Conservation (phyloP, 2,113 vertebrate genomes). For the Callipepla squamata region DNA sequence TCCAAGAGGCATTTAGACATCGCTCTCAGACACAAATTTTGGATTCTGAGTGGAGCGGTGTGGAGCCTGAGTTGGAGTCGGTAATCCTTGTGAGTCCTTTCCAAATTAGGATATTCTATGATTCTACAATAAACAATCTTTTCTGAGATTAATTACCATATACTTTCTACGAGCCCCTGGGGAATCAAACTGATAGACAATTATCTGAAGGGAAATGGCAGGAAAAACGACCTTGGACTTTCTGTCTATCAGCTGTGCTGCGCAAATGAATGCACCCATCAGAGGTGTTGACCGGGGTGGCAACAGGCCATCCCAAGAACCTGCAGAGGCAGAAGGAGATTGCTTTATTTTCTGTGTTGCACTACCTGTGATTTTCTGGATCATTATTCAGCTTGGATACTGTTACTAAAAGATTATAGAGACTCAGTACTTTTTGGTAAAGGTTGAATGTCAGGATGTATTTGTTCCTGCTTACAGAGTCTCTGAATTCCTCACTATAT, state of each 20-base stretch:
- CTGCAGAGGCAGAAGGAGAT: background rate
- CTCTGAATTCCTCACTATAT: background rate
- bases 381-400: slow-evolving; percentile 3
- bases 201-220: background rate
- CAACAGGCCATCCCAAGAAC: background rate
- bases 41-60: no score
- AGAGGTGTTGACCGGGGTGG: background rate
- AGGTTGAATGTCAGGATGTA: background rate
- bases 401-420: background rate
- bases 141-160: background rate
- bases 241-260: background rate
- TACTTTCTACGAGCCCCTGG: background rate
- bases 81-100: background rate
- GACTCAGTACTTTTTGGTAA: background rate
- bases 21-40: background rate
- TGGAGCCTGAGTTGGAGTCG: background rate
- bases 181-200: background rate
- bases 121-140: background rate
- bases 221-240: background rate
- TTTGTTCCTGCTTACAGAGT: background rate
- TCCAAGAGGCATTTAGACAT: background rate
- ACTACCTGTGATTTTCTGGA: background rate
- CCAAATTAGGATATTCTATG: background rate
- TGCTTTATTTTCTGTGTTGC: background rate
- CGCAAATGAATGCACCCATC: background rate